Base-by-base conservation (phyloP, 2,113 vertebrate genomes). In the Trichechus manatus region DNA sequence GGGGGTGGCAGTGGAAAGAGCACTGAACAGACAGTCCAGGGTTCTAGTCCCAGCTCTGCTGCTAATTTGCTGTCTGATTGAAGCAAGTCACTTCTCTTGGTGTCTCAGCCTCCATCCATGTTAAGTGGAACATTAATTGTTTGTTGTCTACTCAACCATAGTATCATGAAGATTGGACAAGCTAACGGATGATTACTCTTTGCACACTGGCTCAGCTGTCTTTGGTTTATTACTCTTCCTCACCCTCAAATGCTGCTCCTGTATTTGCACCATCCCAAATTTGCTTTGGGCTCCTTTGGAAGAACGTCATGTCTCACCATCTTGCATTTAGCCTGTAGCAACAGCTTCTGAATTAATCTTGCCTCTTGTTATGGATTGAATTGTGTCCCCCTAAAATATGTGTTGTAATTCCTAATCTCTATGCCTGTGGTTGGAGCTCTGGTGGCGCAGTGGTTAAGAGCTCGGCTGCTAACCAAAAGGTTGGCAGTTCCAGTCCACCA, bases 151-250 rank as follows among this genome's bases (percentile, higher is more conserved):
- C 27, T 53, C n/a, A 72, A 5, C 47, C 27, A 7, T 1, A 3
- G 10, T 7, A 3, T 77, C 17, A 0, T 0, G 14, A 47, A 20
- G 59, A 8, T 15, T 9, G 42, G n/a, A 15, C 5, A 31, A 56
- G 11, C 74, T 31, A 13, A 11, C 0, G 1, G 25, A 22, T 19
- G 53, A 5, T 39, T 0, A 3, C 5, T 64, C 33, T 56, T 14
- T 36, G 25, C 5, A 2, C 9, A 19, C 59, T 56, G 50, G 1
- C 23, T 25, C 56, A 68, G 63, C 36, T 33, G 29, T 17, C 75
- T 80, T 83, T 2, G 1, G 27, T 33, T 36, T 5, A 3, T 31
- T 9, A 0, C 22, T 0, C 0, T 6, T 3, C 6, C 33, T 25
- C 53, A 29, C 56, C 22, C 56, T 59, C 2, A 0, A 33, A 66